Evolutionary conservation across 2,888 invertebrate genomes (phyloP).

Genomic region (Drosophila cracens): DNA sequence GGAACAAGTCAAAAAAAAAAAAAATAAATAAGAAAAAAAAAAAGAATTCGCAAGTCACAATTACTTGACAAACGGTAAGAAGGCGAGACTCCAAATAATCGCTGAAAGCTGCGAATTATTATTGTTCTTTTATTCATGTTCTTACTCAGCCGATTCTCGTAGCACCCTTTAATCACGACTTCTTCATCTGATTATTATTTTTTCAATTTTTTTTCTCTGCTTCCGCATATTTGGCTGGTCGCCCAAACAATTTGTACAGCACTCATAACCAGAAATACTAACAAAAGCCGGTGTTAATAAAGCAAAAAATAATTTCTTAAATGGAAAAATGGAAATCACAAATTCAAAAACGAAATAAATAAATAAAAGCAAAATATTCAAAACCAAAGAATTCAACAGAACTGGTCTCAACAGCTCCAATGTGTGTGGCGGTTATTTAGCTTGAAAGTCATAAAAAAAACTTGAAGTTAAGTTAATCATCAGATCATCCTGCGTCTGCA

Average conservation of each 20-base stretch:
- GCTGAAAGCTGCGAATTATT: not conserved
- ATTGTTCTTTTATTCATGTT: not conserved
- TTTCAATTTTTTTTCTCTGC: not conserved
- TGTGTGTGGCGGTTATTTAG: not conserved
- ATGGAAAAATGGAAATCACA: not conserved
- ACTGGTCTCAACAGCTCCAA: not conserved
- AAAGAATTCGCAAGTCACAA: constrained; percentile 48
- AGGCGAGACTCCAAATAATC: constrained; percentile 12
- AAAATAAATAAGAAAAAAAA: constrained; percentile 10
- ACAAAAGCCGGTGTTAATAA: constrained; percentile 26
- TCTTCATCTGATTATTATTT: constrained; percentile 1
- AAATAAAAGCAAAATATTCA: not conserved
- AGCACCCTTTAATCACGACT: not conserved
- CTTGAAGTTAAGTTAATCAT: not conserved
- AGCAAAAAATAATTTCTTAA: constrained; percentile 14
- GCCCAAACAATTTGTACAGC: constrained; percentile 21
- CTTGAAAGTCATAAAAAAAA: not conserved
- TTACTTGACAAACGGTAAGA: constrained; percentile 35
- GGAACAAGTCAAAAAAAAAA: constrained; percentile 57
- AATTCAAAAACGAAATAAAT: not conserved
- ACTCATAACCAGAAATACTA: constrained; percentile 26
- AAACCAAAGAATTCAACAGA: not conserved
- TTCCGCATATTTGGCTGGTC: constrained; percentile 56
- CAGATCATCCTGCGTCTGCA: not conserved
- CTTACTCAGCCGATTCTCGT: not conserved